Evolutionary conservation across 2,888 invertebrate species (phyloP), one percentile per base, ranked within the genome.

Genomic region (Bombylius major): DNA sequence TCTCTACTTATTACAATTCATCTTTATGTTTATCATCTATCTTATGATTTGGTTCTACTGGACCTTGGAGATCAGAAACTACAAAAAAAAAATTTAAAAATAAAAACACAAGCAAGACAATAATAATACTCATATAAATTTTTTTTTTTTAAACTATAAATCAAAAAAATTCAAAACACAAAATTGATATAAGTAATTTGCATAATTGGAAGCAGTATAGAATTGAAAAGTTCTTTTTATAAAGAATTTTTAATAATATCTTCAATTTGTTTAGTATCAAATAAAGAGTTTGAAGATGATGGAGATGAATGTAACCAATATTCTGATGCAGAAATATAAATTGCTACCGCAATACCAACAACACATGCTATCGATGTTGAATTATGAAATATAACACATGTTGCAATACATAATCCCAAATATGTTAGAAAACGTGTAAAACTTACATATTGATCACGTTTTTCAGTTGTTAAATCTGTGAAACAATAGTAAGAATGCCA

Each of bases 301-400:
- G 69, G 64, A 53, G 70, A 62, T 13, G 68, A 62, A 57, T 66
- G 69, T 4, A 75, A 76, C 68, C 88, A 85, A 69, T 92, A 93
- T 70, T 93, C 93, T 0, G 93, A 90, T 8, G 86, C 81, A 1
- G 88, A 79, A 64, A 94, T 92, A 70, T 94, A 94, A 39, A 86
- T 69, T 33, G 87, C 82, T 23, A 93, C 92, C 63, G 84, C 78
- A 1, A 87, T 75, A 4, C 92, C 93, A 53, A 94, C 84, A 51
- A 87, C 69, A 55, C 86, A 83, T 11, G 92, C 92, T 47, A 89
- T 75, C 44, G 82, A 77, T 1, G 85, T 80, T 56, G 88, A 91
- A 65, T 84, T 84, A 63, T 91, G 89, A 53, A 93, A 82, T 65
- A 93, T 84, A 55, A 93, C 92, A 63, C 83, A 88, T 0, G 91